These are phyloP conservation scores for Megaptera novaeangliae DNA, from an alignment of 2,113 vertebrate genomes.

Conservation along the genomic window DNA sequence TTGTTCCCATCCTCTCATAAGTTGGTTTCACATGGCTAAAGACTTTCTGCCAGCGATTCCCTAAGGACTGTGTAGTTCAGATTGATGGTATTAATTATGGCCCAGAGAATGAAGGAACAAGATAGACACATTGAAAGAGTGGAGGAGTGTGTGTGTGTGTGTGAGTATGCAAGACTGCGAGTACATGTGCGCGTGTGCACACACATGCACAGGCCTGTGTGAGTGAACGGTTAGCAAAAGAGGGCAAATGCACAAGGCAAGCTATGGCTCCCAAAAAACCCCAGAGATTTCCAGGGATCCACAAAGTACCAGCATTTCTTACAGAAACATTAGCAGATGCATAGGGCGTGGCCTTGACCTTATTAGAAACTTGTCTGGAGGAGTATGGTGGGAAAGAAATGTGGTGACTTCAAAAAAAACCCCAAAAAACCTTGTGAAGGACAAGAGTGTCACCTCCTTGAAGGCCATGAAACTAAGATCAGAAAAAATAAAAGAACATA, in stretches of 20 bases:
- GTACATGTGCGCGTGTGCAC: neutral
- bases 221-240: neutral
- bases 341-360: neutral
- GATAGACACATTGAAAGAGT: neutral
- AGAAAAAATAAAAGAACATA: neutral
- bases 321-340: neutral
- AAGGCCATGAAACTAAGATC: neutral
- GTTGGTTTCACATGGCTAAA: neutral
- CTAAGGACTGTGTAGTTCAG: neutral
- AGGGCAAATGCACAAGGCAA: neutral
- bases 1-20: neutral
- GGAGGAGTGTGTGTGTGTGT: neutral
- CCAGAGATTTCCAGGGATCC: neutral
- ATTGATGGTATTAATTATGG: neutral
- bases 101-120: neutral
- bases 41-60: neutral
- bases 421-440: neutral
- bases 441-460: neutral
- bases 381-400: neutral
- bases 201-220: neutral
- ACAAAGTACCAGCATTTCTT: neutral
- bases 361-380: neutral
- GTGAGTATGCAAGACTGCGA: neutral
- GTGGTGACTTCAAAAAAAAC: neutral
- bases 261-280: neutral